phyloP scores from a whole-genome alignment of 1,140 invertebrate species.

The Scaptodrosophila lebanonensis region DNA sequence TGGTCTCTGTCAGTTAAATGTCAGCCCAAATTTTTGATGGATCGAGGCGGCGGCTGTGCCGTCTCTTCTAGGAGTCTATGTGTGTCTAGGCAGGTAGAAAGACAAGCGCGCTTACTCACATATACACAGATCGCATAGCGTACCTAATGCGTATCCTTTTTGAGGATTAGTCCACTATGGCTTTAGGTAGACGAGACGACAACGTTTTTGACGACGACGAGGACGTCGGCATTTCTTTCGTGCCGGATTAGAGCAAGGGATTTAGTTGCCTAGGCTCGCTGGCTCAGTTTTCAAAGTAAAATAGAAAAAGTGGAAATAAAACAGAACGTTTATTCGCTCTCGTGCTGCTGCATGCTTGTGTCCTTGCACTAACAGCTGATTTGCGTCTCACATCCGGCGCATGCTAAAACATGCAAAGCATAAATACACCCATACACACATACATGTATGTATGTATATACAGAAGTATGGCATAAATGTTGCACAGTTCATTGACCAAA shows the following conservation, averaged over 20 bases:
- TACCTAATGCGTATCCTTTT: slow-evolving; percentile 60
- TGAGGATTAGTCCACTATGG: slow-evolving; percentile 44
- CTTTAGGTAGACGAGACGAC: slow-evolving; percentile 39
- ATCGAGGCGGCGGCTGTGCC: slow-evolving; percentile 32
- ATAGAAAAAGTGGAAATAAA: no score
- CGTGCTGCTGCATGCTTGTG: no score
- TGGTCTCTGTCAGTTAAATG: slow-evolving; percentile 12
- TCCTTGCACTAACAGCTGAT: slow-evolving; percentile 52
- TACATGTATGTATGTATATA: slow-evolving; percentile 26
- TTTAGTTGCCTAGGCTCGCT: slow-evolving; percentile 29
- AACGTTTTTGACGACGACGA: no score
- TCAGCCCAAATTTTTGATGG: slow-evolving; percentile 45
- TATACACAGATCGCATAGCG: slow-evolving; percentile 22
- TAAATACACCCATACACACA: no score
- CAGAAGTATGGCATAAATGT: slow-evolving; percentile 13
- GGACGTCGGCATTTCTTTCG: no score
- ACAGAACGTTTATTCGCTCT: no score
- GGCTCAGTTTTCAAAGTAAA: slow-evolving; percentile 48
- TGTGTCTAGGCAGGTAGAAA: slow-evolving; percentile 27
- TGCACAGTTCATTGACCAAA: slow-evolving; percentile 63
- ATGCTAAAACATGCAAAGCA: no score
- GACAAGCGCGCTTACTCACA: slow-evolving; percentile 4
- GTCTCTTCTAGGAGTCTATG: no score
- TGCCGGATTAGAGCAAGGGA: slow-evolving; percentile 17
- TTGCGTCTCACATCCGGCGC: slow-evolving; percentile 25